These are phyloP conservation scores for Scelioninae gen. 1 DNA, from an alignment of 2,888 invertebrate genomes.

Conservation along the genomic window DNA sequence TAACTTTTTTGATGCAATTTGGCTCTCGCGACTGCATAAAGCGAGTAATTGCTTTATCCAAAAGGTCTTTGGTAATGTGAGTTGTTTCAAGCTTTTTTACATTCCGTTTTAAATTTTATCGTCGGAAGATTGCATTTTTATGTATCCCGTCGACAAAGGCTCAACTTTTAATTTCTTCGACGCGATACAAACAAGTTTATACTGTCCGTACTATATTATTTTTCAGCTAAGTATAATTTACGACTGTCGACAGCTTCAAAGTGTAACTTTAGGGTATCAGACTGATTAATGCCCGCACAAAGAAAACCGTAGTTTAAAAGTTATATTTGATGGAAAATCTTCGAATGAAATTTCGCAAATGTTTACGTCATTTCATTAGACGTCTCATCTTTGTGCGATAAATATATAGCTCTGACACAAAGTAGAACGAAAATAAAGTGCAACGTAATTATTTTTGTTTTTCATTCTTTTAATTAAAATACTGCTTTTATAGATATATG, in stretches of 20 bases:
- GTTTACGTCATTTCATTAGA: too few relatives aligned
- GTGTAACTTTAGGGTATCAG: constrained; percentile 35
- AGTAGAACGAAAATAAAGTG: too few relatives aligned
- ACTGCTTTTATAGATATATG: too few relatives aligned
- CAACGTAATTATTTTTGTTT: too few relatives aligned
- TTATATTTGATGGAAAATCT: too few relatives aligned
- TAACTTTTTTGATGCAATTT: constrained; percentile 15
- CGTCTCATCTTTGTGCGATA: too few relatives aligned
- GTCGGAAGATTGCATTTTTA: constrained; percentile 41
- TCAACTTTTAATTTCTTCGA: constrained; percentile 51
- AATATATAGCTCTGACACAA: too few relatives aligned
- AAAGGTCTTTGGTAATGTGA: constrained; percentile 16
- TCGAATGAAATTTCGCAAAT: too few relatives aligned
- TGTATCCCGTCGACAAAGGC: constrained; percentile 37
- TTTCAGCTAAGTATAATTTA: constrained; percentile 41
- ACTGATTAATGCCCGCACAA: constrained; percentile 21
- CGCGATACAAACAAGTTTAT: constrained; percentile 44
- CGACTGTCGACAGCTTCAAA: constrained; percentile 32
- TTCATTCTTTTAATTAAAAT: too few relatives aligned
- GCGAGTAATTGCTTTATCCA: constrained; percentile 17
- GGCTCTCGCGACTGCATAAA: not conserved
- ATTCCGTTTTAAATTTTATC: constrained; percentile 21
- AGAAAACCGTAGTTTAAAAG: not conserved
- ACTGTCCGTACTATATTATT: constrained; percentile 38
- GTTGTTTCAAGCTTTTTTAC: constrained; percentile 23